A percentile compares a stretch with the other conserved stretches of the same genome.
phyloP scores from a whole-genome alignment of 2,113 vertebrate genomes.

The Corythaixoides concolor region DNA sequence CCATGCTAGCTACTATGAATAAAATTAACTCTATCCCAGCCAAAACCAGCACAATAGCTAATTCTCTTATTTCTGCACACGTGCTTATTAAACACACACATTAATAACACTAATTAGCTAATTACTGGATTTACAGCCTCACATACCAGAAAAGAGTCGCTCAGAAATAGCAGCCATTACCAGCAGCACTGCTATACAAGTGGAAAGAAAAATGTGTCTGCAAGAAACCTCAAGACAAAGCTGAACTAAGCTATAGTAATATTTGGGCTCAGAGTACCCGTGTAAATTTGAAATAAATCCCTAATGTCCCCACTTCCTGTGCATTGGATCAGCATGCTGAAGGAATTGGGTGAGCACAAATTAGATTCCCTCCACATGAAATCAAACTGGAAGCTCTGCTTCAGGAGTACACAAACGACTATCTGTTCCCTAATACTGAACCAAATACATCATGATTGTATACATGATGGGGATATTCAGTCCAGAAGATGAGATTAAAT shows the following conservation, averaged over 20 bases:
- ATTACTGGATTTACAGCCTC: neutral
- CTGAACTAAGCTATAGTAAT: neutral
- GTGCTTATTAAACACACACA: neutral
- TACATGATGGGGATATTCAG: neutral
- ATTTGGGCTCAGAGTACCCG: neutral
- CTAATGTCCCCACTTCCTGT: neutral
- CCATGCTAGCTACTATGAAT: too few relatives aligned
- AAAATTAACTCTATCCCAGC: too few relatives aligned
- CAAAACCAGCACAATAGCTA: neutral
- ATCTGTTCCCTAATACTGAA: neutral
- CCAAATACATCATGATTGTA: neutral
- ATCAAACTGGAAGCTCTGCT: neutral
- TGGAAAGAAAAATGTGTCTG: neutral
- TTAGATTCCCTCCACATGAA: neutral
- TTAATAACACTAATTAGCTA: neutral
- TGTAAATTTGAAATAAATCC: neutral
- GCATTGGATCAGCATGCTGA: neutral
- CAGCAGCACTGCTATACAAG: neutral
- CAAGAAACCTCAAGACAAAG: neutral
- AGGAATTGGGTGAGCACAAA: neutral
- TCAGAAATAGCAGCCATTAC: neutral
- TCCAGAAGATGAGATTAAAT: neutral
- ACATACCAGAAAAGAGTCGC: neutral
- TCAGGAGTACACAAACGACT: neutral
- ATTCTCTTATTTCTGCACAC: neutral